A percentile compares a stretch with the other conserved stretches of the same genome.
phyloP scores from a whole-genome alignment of 2,113 vertebrate species.

The Dromaius novaehollandiae region DNA sequence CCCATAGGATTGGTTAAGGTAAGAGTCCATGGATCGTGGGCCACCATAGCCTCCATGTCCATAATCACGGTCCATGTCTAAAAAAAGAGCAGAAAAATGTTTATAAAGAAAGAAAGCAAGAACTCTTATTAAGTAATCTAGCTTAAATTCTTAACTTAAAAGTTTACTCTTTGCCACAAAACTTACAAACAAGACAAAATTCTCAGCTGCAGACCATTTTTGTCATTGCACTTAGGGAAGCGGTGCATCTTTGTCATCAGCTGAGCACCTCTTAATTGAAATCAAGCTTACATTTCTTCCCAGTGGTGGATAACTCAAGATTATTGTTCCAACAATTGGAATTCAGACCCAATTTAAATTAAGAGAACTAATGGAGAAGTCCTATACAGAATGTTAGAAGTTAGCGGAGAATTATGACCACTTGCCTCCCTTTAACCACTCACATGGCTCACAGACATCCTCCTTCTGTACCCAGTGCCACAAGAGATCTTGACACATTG shows the following conservation, averaged over 20 bases:
- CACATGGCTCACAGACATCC: not conserved
- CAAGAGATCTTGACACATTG: not conserved
- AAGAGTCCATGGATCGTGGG: conserved; percentile 84
- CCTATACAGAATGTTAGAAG: not conserved
- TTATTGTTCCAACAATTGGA: not conserved
- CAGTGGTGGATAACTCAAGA: not conserved
- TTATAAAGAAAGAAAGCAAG: conserved; percentile 62
- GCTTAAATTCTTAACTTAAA: conserved; percentile 10
- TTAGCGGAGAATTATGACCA: not conserved
- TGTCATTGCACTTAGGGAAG: not conserved
- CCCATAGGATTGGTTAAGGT: conserved; percentile 83
- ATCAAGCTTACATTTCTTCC: not conserved
- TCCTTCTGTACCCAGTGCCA: not conserved
- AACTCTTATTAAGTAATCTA: conserved; percentile 14
- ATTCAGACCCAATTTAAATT: not conserved
- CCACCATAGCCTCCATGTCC: conserved; percentile 84
- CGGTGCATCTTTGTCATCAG: not conserved
- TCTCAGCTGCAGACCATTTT: not conserved
- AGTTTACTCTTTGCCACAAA: conserved; percentile 8
- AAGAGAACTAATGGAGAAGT: not conserved
- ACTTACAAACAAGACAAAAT: conserved; percentile 25
- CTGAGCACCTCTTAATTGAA: not conserved
- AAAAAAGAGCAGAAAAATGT: conserved; percentile 76
- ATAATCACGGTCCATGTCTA: conserved; percentile 85
- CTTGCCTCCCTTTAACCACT: not conserved